These are phyloP conservation scores for Gymnocheta viridis DNA, from an alignment of 2,888 invertebrate genomes.

Conservation along the genomic window DNA sequence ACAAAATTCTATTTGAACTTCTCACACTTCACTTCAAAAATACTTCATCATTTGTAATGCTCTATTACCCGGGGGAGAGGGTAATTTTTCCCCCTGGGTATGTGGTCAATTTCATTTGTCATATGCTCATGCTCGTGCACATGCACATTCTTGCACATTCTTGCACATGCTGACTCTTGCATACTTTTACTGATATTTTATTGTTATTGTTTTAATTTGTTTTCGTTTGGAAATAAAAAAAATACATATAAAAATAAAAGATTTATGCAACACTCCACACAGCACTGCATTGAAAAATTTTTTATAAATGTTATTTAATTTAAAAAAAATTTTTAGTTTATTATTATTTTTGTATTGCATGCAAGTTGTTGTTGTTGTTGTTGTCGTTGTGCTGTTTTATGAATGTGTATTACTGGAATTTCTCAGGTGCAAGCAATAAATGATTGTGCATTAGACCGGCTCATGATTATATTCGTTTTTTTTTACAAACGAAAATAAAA, in stretches of 20 bases:
- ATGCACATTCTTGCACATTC: not conserved
- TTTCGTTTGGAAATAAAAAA: not conserved
- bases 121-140: not conserved
- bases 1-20: not conserved
- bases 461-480: not conserved
- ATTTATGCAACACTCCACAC: constrained; percentile 35
- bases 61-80: not conserved
- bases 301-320: constrained; percentile 44
- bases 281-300: not conserved
- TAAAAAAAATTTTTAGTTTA: not conserved
- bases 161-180: not conserved
- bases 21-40: not conserved
- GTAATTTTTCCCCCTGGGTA: not conserved
- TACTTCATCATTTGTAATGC: constrained; percentile 17
- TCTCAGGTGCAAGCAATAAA: not conserved
- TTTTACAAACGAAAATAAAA: no score
- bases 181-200: constrained; percentile 19
- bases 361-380: constrained; percentile 35
- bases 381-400: constrained; percentile 23
- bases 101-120: constrained; percentile 43
- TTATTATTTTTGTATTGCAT: constrained; percentile 29
- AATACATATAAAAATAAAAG: not conserved
- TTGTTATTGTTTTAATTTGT: constrained; percentile 25
- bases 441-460: not conserved
- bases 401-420: constrained; percentile 20